These are phyloP conservation scores for Tympanoctomys barrerae DNA, from an alignment of 2,797 vertebrate genomes.

Conservation along the genomic window DNA sequence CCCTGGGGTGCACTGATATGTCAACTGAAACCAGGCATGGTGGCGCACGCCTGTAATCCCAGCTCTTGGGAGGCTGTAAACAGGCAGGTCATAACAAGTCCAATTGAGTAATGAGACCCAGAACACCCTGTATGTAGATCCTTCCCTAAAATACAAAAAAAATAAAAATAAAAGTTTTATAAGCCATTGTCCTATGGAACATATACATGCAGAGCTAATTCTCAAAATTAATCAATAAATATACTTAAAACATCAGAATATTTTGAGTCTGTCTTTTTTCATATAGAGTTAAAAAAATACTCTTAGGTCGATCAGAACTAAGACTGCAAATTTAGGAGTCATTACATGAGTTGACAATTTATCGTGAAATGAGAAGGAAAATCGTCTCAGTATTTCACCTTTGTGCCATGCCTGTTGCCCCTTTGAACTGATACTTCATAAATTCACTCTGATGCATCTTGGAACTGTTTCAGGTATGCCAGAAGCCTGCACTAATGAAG, in stretches of 20 bases:
- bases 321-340: neutral
- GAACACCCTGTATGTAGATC: too few species aligned
- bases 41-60: too few species aligned
- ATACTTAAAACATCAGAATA: neutral
- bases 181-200: neutral
- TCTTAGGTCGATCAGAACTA: neutral
- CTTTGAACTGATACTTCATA: neutral
- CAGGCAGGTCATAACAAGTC: too few species aligned
- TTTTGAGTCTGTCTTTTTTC: neutral
- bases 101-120: too few species aligned
- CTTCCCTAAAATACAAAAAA: too few species aligned
- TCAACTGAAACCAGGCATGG: too few species aligned
- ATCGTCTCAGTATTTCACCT: neutral
- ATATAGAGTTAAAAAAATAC: neutral
- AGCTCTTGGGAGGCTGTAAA: too few species aligned
- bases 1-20: too few species aligned
- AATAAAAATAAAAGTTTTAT: neutral
- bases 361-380: neutral
- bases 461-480: neutral
- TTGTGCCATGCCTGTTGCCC: too few species aligned
- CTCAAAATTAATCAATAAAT: neutral
- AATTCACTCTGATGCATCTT: neutral
- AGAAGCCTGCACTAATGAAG: neutral
- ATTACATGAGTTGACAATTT: neutral
- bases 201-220: neutral